A percentile compares a stretch with the other conserved stretches of the same genome.
Evolutionary conservation across 2,113 vertebrate species (phyloP).

Genomic region (Falcunculus frontatus): DNA sequence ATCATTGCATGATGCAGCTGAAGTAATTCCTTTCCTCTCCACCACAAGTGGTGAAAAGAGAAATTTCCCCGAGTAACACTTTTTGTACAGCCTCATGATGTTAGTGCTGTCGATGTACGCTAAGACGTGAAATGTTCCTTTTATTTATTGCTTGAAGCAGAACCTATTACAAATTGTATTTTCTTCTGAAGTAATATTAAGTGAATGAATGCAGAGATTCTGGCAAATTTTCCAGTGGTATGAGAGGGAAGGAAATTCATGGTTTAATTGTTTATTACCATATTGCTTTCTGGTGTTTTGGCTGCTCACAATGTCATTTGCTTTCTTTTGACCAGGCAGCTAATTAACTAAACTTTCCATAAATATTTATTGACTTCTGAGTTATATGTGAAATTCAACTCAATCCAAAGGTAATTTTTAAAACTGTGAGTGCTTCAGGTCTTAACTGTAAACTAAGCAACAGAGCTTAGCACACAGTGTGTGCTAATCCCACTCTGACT

Average conservation of each 20-base stretch:
- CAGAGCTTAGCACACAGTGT: constrained; percentile 16
- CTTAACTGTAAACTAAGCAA: constrained; percentile 39
- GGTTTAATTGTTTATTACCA: not conserved
- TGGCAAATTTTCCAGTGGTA: not conserved
- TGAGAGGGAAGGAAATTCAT: not conserved
- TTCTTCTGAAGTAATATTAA: constrained; percentile 3
- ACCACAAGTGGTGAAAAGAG: not conserved
- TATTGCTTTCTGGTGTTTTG: not conserved
- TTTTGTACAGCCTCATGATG: not conserved
- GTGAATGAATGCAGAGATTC: not conserved
- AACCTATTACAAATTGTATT: not conserved
- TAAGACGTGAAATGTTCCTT: not conserved
- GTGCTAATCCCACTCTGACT: constrained; percentile 45
- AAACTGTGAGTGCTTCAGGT: not conserved
- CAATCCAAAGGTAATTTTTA: constrained; percentile 16
- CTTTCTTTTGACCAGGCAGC: not conserved
- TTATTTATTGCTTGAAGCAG: constrained; percentile 7
- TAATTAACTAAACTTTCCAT: not conserved
- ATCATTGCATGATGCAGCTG: not conserved
- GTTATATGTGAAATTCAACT: not conserved
- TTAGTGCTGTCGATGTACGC: not conserved
- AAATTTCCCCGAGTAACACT: not conserved
- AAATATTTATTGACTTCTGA: constrained; percentile 13
- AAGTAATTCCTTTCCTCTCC: not conserved
- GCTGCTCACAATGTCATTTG: not conserved